These are phyloP conservation scores for Omphaloscelis lunosa DNA, from an alignment of 2,888 invertebrate genomes.

Conservation along the genomic window DNA sequence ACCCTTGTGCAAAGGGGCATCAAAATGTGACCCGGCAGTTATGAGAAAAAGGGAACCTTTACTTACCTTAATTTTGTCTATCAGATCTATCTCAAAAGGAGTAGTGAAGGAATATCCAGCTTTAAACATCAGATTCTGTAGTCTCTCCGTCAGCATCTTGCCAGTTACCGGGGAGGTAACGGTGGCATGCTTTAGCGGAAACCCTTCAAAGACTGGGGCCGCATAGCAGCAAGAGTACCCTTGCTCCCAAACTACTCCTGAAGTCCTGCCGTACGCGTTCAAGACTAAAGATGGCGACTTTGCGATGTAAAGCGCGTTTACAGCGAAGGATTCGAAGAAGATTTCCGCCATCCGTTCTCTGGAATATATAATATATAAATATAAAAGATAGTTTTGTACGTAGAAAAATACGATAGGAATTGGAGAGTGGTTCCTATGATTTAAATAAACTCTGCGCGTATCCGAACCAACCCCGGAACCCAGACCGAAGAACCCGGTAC, in stretches of 20 bases:
- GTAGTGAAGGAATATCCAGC: conserved; percentile 97
- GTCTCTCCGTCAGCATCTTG: conserved; percentile 94
- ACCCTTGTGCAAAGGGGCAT: not conserved
- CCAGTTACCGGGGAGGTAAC: conserved; percentile 96
- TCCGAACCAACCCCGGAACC: too few species aligned
- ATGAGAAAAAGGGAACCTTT: too few species aligned
- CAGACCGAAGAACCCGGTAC: not conserved
- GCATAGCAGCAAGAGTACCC: conserved; percentile 87
- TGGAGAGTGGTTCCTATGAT: not conserved
- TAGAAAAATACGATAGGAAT: not conserved
- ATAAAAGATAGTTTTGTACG: not conserved
- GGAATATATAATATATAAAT: too few species aligned
- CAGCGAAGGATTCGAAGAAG: conserved; percentile 91
- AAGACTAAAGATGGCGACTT: conserved; percentile 86
- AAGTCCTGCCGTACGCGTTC: conserved; percentile 88
- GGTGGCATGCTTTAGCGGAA: conserved; percentile 95
- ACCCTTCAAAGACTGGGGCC: conserved; percentile 91
- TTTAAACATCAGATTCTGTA: conserved; percentile 95
- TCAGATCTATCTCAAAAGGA: conserved; percentile 96
- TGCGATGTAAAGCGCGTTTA: conserved; percentile 87
- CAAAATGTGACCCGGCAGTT: not conserved
- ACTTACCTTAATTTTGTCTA: conserved; percentile 97
- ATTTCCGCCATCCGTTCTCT: conserved; percentile 92
- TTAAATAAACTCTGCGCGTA: too few species aligned
- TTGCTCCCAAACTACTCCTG: conserved; percentile 89